phyloP scores from a whole-genome alignment of 2,113 vertebrate species.

The Pomatorhinus ruficollis region DNA sequence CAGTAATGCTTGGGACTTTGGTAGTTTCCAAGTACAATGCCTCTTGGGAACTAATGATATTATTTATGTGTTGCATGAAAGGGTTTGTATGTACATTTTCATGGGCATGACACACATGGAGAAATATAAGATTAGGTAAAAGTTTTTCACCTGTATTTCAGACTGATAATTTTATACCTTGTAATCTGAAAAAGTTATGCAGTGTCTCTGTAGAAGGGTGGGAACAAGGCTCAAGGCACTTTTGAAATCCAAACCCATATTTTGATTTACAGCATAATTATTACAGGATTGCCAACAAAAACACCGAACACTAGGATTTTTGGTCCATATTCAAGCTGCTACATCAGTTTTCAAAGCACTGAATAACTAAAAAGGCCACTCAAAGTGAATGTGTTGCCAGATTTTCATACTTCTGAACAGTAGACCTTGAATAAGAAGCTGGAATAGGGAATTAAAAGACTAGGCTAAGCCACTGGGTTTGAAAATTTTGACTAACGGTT shows the following conservation, averaged over 20 bases:
- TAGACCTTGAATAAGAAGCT: neutral
- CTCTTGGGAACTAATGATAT: neutral
- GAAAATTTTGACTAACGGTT: neutral
- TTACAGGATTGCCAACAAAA: slow-evolving; percentile 5
- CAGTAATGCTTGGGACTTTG: neutral
- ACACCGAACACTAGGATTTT: neutral
- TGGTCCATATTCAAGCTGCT: slow-evolving; percentile 9
- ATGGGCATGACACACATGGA: neutral
- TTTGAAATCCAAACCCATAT: neutral
- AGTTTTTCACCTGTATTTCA: neutral
- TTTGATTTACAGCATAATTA: slow-evolving; percentile 32
- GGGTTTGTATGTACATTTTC: neutral
- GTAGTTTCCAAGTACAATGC: neutral
- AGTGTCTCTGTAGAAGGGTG: neutral
- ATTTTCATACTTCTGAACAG: slow-evolving; percentile 31
- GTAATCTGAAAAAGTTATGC: neutral
- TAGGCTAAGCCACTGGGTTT: neutral
- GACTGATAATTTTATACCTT: neutral
- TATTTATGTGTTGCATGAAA: neutral
- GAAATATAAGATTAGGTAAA: neutral
- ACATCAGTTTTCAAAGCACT: slow-evolving; percentile 1
- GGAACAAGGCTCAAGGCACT: neutral
- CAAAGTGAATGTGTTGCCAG: neutral
- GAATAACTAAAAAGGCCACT: neutral
- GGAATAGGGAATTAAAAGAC: neutral